phyloP scores from a whole-genome alignment of 2,797 vertebrate genomes.

The Dendrocincla tyrannina region DNA sequence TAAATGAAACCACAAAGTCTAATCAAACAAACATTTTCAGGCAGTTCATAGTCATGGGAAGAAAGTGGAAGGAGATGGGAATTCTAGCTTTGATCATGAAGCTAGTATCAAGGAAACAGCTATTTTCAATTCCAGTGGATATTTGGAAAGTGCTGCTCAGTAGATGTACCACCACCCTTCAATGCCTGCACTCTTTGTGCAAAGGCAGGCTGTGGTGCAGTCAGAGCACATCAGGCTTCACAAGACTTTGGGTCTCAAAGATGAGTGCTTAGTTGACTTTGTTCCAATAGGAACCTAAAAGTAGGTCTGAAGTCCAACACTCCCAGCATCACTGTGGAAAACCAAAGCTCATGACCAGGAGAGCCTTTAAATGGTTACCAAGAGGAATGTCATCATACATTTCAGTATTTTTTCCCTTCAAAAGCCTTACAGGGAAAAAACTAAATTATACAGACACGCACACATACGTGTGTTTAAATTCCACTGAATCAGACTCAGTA shows the following conservation, averaged over 20 bases:
- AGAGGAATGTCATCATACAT: background rate
- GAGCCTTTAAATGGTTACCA: background rate
- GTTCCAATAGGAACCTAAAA: background rate
- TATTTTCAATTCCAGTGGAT: slow-evolving; percentile 28
- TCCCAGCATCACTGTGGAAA: background rate
- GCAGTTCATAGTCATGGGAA: slow-evolving; percentile 37
- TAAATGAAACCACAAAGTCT: slow-evolving; percentile 38
- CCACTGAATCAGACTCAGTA: background rate
- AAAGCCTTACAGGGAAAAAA: background rate
- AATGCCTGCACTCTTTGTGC: background rate
- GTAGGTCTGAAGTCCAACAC: background rate
- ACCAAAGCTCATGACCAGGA: background rate
- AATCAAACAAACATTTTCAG: slow-evolving; percentile 56
- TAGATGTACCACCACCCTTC: background rate
- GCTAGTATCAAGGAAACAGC: slow-evolving; percentile 16
- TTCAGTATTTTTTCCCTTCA: background rate
- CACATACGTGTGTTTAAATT: background rate
- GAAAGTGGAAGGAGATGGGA: slow-evolving; percentile 41
- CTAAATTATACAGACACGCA: background rate
- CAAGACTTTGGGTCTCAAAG: background rate
- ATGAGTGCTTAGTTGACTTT: background rate
- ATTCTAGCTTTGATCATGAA: slow-evolving; percentile 47
- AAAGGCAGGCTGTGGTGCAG: background rate
- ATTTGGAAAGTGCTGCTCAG: slow-evolving; percentile 2
- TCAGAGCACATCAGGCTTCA: background rate